These are phyloP conservation scores for Ancistrus triradiatus DNA, from an alignment of 2,113 vertebrate genomes.

Conservation along the genomic window DNA sequence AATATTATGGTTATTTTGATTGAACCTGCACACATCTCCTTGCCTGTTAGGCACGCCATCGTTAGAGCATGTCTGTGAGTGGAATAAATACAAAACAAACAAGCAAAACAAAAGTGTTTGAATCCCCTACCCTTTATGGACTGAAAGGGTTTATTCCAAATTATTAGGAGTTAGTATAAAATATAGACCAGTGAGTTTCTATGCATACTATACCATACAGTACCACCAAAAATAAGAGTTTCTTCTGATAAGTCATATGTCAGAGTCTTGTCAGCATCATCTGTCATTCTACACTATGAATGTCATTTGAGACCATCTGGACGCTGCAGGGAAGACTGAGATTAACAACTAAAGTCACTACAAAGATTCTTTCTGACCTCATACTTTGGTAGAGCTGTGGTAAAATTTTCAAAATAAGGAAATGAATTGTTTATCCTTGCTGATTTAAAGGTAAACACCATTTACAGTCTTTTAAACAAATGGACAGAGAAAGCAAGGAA, in stretches of 20 bases:
- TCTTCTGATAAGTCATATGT: conserved; percentile 60
- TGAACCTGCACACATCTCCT: too few relatives aligned
- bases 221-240: conserved; percentile 53
- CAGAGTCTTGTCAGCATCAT: conserved; percentile 55
- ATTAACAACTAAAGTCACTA: conserved; percentile 59
- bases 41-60: too few relatives aligned
- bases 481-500: neutral
- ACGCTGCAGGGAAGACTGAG: conserved; percentile 42
- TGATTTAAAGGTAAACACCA: too few relatives aligned
- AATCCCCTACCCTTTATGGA: too few relatives aligned
- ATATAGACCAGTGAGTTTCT: too few relatives aligned
- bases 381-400: conserved; percentile 15
- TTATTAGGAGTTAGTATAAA: too few relatives aligned
- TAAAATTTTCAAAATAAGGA: conserved; percentile 11
- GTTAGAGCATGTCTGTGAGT: too few relatives aligned
- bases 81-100: too few relatives aligned
- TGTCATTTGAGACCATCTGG: conserved; percentile 38
- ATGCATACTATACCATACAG: too few relatives aligned
- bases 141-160: too few relatives aligned
- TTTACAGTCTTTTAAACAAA: neutral
- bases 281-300: conserved; percentile 63
- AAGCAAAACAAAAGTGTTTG: too few relatives aligned
- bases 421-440: neutral
- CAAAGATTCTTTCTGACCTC: conserved; percentile 11
- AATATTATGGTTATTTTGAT: too few relatives aligned